Evolutionary conservation across 2,113 vertebrate genomes (phyloP).

Genomic region (Chloropsis hardwickii): DNA sequence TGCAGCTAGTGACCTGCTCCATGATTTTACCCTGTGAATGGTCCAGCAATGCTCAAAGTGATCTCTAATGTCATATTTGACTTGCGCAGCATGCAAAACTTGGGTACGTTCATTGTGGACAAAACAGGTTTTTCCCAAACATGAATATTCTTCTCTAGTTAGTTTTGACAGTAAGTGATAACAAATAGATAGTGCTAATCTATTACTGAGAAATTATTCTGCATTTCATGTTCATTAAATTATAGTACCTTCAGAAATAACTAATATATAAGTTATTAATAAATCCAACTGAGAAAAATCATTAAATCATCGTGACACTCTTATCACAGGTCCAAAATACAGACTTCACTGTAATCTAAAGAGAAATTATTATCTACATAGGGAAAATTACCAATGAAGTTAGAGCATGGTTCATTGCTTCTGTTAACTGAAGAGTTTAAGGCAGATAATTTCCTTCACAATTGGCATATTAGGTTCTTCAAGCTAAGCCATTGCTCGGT

Average conservation of each 20-base stretch:
- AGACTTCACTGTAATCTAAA: background rate
- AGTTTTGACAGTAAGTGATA: background rate
- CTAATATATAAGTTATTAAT: background rate
- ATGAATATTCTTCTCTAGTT: background rate
- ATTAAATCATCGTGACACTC: background rate
- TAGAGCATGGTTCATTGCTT: background rate
- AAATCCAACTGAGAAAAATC: background rate
- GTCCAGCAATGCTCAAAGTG: background rate
- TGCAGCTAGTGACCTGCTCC: background rate
- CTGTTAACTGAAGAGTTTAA: background rate
- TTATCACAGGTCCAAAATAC: background rate
- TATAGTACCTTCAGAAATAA: background rate
- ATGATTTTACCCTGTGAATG: rapidly evolving
- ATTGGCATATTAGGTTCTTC: background rate
- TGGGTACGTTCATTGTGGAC: background rate
- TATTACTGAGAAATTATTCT: background rate
- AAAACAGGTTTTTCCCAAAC: background rate
- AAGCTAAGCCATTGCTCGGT: background rate
- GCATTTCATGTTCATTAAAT: background rate
- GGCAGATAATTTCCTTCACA: background rate
- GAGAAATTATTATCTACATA: background rate
- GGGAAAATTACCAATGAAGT: background rate
- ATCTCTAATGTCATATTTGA: background rate
- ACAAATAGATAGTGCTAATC: background rate
- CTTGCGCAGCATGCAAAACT: rapidly evolving